Percentiles rank a stretch among this genome's conserved stretches.
These are phyloP conservation scores for Suricata suricatta DNA, from an alignment of 2,113 vertebrate species.

Conservation along the genomic window DNA sequence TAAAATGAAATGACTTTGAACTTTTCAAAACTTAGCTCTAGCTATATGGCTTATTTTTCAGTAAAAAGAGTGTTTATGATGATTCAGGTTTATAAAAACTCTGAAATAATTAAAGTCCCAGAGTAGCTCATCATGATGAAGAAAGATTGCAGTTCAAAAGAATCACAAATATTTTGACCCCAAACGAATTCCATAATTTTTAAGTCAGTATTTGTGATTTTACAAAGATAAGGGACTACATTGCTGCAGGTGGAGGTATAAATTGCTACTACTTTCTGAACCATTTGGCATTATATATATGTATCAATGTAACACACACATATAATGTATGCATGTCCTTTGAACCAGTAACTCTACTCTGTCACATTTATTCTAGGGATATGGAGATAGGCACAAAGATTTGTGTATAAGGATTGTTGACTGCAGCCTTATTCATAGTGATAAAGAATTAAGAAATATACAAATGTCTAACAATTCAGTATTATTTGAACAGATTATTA, in stretches of 20 bases:
- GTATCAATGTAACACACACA: too few species aligned
- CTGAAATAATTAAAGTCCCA: constrained; percentile 18
- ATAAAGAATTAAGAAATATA: not conserved
- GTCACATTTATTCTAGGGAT: not conserved
- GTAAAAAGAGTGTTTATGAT: not conserved
- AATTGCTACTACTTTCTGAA: constrained; percentile 33
- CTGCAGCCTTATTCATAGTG: constrained; percentile 4
- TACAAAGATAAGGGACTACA: not conserved
- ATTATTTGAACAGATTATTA: constrained; percentile 39
- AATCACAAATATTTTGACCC: not conserved
- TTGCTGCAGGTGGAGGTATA: not conserved
- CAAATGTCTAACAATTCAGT: not conserved
- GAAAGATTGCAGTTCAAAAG: constrained; percentile 40
- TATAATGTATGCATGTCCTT: not conserved
- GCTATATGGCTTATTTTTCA: constrained; percentile 9
- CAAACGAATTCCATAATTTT: not conserved
- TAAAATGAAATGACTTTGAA: constrained; percentile 42
- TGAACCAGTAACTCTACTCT: not conserved
- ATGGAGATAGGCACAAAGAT: not conserved
- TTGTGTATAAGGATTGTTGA: not conserved
- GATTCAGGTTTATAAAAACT: not conserved
- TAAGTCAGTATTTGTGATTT: not conserved
- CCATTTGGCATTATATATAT: not conserved
- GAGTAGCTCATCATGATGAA: constrained; percentile 30
- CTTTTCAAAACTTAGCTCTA: not conserved